phyloP scores from a whole-genome alignment of 2,797 vertebrate genomes.

The Euphonia xanthogaster region DNA sequence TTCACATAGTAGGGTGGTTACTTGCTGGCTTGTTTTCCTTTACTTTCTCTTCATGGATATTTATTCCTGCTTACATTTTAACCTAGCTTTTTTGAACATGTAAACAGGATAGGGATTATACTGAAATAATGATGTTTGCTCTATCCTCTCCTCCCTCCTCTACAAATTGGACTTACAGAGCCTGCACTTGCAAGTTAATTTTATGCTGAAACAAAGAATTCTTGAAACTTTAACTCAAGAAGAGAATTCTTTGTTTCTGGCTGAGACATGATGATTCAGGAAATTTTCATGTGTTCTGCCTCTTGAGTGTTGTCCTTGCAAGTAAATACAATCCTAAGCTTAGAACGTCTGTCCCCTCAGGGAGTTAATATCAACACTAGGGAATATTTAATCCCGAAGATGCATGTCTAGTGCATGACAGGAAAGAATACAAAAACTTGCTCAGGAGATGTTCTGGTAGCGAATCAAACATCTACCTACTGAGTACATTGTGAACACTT shows the following conservation, averaged over 20 bases:
- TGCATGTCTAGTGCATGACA: neutral
- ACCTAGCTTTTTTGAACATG: neutral
- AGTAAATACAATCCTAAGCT: neutral
- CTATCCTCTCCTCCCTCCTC: neutral
- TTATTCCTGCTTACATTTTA: neutral
- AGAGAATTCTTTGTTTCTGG: neutral
- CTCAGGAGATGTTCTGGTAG: neutral
- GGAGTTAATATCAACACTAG: neutral
- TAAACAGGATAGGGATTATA: neutral
- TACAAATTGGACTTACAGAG: neutral
- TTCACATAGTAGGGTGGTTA: neutral
- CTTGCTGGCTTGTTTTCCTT: neutral
- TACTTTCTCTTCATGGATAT: neutral
- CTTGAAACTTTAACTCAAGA: neutral
- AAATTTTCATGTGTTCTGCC: neutral
- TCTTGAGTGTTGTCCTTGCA: neutral
- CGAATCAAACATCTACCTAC: neutral
- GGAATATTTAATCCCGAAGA: neutral
- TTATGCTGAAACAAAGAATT: neutral
- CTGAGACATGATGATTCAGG: neutral
- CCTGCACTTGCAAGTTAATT: neutral
- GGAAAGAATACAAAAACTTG: neutral
- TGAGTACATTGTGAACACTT: neutral
- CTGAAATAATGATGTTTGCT: neutral
- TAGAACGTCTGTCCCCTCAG: neutral